These are phyloP conservation scores for Nycticorax nycticorax DNA, from an alignment of 2,113 vertebrate species.

Conservation along the genomic window DNA sequence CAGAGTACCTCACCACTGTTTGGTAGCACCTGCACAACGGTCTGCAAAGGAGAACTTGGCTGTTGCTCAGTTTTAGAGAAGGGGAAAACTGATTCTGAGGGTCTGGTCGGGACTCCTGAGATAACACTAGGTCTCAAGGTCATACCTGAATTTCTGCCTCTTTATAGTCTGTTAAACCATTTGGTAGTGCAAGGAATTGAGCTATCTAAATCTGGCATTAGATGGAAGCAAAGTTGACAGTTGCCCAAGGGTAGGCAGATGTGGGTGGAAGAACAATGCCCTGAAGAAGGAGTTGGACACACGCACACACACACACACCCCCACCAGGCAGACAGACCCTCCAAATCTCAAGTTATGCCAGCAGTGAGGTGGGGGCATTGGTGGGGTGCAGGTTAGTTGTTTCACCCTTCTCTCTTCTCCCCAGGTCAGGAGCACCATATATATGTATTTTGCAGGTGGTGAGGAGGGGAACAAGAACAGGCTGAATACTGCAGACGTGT, in stretches of 20 bases:
- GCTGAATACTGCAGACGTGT: neutral
- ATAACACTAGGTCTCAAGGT: neutral
- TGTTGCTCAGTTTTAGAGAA: neutral
- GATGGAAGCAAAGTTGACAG: neutral
- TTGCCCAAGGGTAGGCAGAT: neutral
- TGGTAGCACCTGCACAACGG: neutral
- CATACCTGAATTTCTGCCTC: rapidly evolving
- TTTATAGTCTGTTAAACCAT: neutral
- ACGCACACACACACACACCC: neutral
- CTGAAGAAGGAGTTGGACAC: neutral
- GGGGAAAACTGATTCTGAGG: neutral
- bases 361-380: too few relatives aligned
- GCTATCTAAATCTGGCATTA: neutral
- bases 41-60: neutral
- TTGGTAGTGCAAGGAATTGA: neutral
- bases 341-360: neutral
- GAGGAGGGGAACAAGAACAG: neutral
- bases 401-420: neutral
- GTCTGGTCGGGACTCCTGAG: neutral
- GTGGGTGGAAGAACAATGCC: neutral
- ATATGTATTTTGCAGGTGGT: neutral
- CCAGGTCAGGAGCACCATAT: neutral
- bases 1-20: neutral
- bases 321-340: neutral
- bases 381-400: neutral